Evolutionary conservation across 2,797 vertebrate genomes (phyloP), one percentile per base, ranked within the genome.

Genomic region (Acanthopagrus latus): DNA sequence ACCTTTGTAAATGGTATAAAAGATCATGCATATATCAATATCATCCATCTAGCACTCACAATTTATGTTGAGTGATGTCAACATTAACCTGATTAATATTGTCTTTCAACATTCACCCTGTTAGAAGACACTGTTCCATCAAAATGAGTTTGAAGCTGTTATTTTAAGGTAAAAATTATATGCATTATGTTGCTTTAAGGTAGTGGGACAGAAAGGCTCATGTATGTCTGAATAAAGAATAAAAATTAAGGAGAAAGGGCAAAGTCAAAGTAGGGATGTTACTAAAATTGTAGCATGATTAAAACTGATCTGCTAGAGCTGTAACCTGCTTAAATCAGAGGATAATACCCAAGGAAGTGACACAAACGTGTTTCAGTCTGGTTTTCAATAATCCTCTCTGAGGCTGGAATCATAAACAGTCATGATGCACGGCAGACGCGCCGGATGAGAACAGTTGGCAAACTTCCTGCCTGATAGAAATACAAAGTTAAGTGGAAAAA

Each of bases 381-480:
- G 48, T 9, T 41, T 51, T 70, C 47, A 77, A 68, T 73, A 12
- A 82, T 52, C 29, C 11, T 60, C 25, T 72, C 56, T 72, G 50
- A 68, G 46, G 43, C 18, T 18, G 43, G n/a, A 72, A 11, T 52
- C 51, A n/a, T 62, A 46, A 67, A 62, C 43, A 33, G 57, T 13
- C 46, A 17, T 14, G 43, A 71, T 51, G 18, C 71, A 52, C 60
- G 41, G 68, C 68, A 44, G 68, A 41, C 52, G 43, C 41, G 9
- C 64, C 27, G 23, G 44, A 60, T 10, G 52, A 59, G 55, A 51
- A 27, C 71, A 65, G 33, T 12, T 20, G 12, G 59, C 16, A 55
- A 47, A 50, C 48, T 21, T 51, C 12, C 44, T 33, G 73, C 69
- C 60, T 52, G 47, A 82, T 74, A 46, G 57, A 80, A 66, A 80